phyloP scores from a whole-genome alignment of 2,113 vertebrate genomes.

The Dermatemys mawii region DNA sequence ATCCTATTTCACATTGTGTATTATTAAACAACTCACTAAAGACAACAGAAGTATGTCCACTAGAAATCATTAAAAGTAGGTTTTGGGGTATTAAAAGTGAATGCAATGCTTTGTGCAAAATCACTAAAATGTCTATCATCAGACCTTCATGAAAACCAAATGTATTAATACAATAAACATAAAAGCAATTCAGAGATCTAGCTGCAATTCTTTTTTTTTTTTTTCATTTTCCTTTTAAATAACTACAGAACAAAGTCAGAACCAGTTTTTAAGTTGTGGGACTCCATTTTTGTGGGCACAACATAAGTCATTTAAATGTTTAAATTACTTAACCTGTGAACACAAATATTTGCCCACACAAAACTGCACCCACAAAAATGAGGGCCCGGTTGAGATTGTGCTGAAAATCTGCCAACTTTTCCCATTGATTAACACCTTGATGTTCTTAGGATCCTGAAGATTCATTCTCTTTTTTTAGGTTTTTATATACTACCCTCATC shows the following conservation, averaged over 20 bases:
- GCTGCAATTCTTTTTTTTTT: accelerated
- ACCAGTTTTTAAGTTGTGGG: accelerated
- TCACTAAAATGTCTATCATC: background rate
- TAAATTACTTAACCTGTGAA: background rate
- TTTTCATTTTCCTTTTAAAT: background rate
- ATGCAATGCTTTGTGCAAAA: background rate
- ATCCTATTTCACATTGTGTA: background rate
- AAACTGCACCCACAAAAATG: background rate
- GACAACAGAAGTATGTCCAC: background rate
- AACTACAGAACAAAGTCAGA: accelerated
- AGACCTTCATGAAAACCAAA: background rate
- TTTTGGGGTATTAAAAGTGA: accelerated
- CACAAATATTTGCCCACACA: background rate
- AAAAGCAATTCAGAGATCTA: background rate
- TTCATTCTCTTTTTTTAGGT: background rate
- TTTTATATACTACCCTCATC: background rate
- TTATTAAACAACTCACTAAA: accelerated
- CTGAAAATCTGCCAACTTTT: background rate
- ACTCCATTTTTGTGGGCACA: accelerated
- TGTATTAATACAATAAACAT: background rate
- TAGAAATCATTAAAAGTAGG: background rate
- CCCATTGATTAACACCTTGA: background rate
- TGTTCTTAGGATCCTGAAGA: background rate
- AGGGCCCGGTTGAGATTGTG: background rate
- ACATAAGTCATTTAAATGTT: background rate